Conservation (phyloP, 2,797 vertebrate species). For the Coregonus ussuriensis region DNA sequence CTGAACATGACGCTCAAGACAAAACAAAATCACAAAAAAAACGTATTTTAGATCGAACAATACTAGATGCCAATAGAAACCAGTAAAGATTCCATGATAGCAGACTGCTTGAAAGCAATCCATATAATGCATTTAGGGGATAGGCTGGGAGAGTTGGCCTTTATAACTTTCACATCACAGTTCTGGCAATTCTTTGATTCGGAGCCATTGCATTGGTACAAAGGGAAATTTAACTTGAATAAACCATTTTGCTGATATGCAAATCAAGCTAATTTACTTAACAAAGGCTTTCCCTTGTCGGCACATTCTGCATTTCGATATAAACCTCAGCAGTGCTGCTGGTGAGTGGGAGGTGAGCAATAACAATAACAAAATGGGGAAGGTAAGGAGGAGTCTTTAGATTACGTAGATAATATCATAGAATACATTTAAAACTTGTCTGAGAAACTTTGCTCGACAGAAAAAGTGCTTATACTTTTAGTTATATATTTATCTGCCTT, state of each 20-base stretch:
- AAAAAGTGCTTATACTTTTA: too few relatives aligned
- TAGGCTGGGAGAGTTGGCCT: slow-evolving; percentile 4
- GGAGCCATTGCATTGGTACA: slow-evolving; percentile 53
- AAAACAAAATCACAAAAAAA: neutral
- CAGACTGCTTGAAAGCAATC: slow-evolving; percentile 10
- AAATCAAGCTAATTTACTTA: slow-evolving; percentile 65
- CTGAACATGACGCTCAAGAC: too few relatives aligned
- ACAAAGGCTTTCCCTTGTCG: slow-evolving; percentile 65
- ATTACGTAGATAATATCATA: neutral
- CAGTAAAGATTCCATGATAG: neutral
- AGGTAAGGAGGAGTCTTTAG: slow-evolving; percentile 54
- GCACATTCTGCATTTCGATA: slow-evolving; percentile 72
- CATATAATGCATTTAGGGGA: slow-evolving; percentile 8
- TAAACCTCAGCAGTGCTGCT: slow-evolving; percentile 63
- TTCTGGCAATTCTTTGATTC: slow-evolving; percentile 52
- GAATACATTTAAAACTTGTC: neutral
- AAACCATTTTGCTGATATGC: slow-evolving; percentile 70
- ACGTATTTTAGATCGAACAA: too few relatives aligned
- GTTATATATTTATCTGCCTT: neutral
- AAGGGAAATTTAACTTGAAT: slow-evolving; percentile 67
- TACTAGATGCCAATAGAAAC: too few relatives aligned
- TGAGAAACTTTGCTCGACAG: neutral
- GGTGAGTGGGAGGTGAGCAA: slow-evolving; percentile 54
- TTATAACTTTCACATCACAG: slow-evolving; percentile 29
- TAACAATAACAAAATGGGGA: slow-evolving; percentile 57